These are phyloP conservation scores for Mythimna impura DNA, from an alignment of 2,888 invertebrate species.

Conservation along the genomic window DNA sequence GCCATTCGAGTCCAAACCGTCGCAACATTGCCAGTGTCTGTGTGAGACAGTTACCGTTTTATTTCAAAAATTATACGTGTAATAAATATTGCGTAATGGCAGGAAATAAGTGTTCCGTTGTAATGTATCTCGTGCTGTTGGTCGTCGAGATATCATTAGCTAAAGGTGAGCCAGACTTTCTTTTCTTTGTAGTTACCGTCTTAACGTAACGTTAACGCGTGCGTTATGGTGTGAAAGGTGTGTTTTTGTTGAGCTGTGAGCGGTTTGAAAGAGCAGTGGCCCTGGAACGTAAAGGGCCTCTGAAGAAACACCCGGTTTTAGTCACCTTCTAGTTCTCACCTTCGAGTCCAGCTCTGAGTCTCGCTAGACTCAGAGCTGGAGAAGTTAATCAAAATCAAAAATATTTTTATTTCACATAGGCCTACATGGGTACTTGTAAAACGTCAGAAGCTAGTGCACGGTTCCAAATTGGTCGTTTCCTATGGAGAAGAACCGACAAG, in stretches of 20 bases:
- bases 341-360: no score
- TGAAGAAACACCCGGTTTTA: no score
- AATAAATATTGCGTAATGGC: conserved; percentile 56
- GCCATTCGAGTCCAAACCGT: conserved; percentile 66
- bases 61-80: conserved; percentile 29
- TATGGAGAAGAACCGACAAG: no score
- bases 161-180: conserved; percentile 59
- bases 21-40: conserved; percentile 53
- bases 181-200: conserved; percentile 25
- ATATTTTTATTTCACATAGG: no score
- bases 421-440: no score
- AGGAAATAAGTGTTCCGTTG: conserved; percentile 47
- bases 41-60: conserved; percentile 43
- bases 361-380: no score
- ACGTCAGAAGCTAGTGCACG: no score
- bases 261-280: no score
- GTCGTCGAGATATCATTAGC: conserved; percentile 48
- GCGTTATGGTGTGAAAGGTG: conserved; percentile 2
- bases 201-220: conserved; percentile 2
- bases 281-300: no score
- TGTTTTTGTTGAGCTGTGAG: neutral
- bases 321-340: no score
- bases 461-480: no score
- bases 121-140: conserved; percentile 45
- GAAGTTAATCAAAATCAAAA: no score